Percentiles rank a stretch among this genome's conserved stretches.
Evolutionary conservation across 2,797 vertebrate species (phyloP).

Genomic region (Pogoniulus pusillus): DNA sequence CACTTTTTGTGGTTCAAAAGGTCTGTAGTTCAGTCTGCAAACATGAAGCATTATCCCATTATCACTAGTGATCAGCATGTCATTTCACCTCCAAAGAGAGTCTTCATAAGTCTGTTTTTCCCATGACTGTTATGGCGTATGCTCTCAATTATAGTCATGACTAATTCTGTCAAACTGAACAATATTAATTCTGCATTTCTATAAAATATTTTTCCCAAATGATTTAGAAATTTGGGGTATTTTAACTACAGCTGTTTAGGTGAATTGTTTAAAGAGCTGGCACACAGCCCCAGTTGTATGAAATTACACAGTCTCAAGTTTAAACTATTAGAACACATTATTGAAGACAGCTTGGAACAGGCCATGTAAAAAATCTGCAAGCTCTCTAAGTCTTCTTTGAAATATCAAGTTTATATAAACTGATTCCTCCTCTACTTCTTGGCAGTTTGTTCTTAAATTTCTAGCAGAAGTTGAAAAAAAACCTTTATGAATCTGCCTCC

Average conservation of each 20-base stretch:
- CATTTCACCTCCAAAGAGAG: conserved; percentile 51
- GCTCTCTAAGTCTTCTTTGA: not conserved
- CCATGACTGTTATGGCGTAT: not conserved
- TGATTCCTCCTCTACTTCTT: not conserved
- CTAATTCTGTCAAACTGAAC: conserved; percentile 42
- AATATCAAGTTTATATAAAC: not conserved
- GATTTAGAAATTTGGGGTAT: not conserved
- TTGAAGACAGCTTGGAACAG: not conserved
- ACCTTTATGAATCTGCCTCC: not conserved
- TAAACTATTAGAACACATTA: not conserved
- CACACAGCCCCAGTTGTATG: not conserved
- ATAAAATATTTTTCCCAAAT: not conserved
- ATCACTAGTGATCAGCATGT: conserved; percentile 50
- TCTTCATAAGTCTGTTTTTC: conserved; percentile 33
- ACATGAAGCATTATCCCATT: conserved; percentile 43
- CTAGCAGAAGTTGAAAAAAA: not conserved
- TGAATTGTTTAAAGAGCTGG: conserved; percentile 19
- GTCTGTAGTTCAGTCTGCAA: not conserved
- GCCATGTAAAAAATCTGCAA: not conserved
- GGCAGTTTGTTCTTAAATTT: not conserved
- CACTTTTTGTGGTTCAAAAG: conserved; percentile 42
- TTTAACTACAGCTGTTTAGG: not conserved
- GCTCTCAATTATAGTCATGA: conserved; percentile 49
- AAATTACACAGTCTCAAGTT: not conserved
- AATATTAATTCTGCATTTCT: not conserved